A percentile compares a stretch with the other conserved stretches of the same genome.
Conservation (phyloP, 2,797 vertebrate genomes). For the Silurus lanzhouensis region DNA sequence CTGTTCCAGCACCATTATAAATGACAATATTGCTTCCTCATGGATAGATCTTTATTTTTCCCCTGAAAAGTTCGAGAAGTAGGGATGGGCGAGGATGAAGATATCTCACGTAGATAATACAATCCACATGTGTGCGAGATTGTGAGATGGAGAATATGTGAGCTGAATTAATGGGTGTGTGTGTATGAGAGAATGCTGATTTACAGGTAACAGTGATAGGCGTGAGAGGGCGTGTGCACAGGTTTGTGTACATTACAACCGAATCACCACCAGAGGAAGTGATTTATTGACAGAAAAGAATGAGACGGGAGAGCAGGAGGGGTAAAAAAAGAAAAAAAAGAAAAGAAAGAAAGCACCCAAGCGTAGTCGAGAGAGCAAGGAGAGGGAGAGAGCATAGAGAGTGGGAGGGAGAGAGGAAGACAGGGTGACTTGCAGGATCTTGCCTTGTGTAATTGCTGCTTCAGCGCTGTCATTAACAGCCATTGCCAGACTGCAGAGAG, state of each 20-base stretch:
- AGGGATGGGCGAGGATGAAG: background rate
- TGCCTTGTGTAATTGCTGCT: slow-evolving; percentile 45
- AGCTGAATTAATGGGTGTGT: background rate
- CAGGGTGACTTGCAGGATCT: slow-evolving; percentile 47
- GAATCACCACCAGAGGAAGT: slow-evolving; percentile 65
- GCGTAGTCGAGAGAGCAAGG: slow-evolving; percentile 35
- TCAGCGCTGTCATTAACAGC: slow-evolving; percentile 57
- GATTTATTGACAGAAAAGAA: slow-evolving; percentile 54
- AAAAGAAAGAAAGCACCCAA: background rate
- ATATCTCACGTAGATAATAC: background rate
- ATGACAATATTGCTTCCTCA: background rate
- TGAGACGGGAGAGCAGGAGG: slow-evolving; percentile 10
- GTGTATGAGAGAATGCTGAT: slow-evolving; percentile 70
- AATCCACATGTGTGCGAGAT: background rate
- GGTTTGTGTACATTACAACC: slow-evolving; percentile 61
- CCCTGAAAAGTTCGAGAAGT: background rate
- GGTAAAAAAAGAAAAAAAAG: too few species aligned
- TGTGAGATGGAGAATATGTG: background rate
- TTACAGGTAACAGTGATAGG: slow-evolving; percentile 66
- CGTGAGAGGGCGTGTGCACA: slow-evolving; percentile 62
- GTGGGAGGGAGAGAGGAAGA: slow-evolving; percentile 64
- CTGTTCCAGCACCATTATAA: too few species aligned
- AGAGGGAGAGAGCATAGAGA: slow-evolving; percentile 59
- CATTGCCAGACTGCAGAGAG: slow-evolving; percentile 43
- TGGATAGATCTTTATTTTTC: background rate